A percentile compares a stretch with the other conserved stretches of the same genome.
Evolutionary conservation across 2,797 vertebrate genomes (phyloP).

Genomic region (Crocidura indochinensis): DNA sequence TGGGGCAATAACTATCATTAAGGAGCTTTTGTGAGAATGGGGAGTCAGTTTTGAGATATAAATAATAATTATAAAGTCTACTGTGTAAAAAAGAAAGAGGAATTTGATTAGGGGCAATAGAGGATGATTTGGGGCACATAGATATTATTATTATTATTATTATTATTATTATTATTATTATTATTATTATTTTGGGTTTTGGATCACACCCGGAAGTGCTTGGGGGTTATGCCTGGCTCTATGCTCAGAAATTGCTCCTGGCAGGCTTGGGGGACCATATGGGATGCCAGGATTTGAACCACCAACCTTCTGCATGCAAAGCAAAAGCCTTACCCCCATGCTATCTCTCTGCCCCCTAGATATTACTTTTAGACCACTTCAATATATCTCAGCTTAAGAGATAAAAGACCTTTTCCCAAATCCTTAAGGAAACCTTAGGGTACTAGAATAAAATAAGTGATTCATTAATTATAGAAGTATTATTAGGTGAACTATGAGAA

Average conservation of each 20-base stretch:
- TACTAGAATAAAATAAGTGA: not conserved
- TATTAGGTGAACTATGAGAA: not conserved
- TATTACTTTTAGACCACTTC: not conserved
- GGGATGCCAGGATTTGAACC: too few relatives aligned
- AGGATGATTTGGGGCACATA: not conserved
- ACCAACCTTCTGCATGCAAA: too few relatives aligned
- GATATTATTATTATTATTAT: too few relatives aligned
- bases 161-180: too few relatives aligned
- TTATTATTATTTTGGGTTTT: too few relatives aligned
- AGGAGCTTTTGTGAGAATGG: not conserved
- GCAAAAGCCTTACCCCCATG: too few relatives aligned
- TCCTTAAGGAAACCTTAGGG: not conserved
- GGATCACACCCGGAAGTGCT: too few relatives aligned
- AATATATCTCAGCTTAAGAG: not conserved
- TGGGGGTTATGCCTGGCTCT: too few relatives aligned
- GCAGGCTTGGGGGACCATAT: too few relatives aligned
- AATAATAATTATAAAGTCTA: constrained; percentile 33
- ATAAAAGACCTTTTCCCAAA: constrained; percentile 6
- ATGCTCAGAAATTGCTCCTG: too few relatives aligned
- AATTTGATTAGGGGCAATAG: constrained; percentile 8
- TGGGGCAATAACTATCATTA: not conserved
- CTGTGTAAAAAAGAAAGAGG: not conserved
- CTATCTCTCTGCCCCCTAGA: too few relatives aligned
- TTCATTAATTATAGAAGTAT: not conserved
- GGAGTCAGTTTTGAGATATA: constrained; percentile 1